Conservation (phyloP, 2,888 invertebrate genomes). For the Mermis nigrescens region DNA sequence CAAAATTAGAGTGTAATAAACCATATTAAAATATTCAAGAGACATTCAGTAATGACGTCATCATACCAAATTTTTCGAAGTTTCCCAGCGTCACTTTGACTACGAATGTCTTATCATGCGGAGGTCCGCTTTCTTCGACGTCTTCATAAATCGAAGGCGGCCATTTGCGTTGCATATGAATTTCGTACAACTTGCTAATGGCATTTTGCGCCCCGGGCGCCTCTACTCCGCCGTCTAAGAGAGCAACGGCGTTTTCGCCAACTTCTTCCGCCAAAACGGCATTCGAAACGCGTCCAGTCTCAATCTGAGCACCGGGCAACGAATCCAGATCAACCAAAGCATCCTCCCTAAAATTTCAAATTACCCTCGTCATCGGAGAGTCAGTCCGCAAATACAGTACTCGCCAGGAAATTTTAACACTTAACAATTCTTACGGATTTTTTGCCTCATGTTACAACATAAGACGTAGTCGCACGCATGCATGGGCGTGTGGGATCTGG, state of each 20-base stretch:
- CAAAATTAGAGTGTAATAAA: too few species aligned
- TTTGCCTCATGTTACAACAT: too few species aligned
- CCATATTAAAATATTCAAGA: too few species aligned
- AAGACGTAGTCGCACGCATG: too few species aligned
- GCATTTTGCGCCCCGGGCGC: slow-evolving; percentile 46
- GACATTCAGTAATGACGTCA: too few species aligned
- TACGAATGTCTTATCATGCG: slow-evolving; percentile 79
- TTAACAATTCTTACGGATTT: too few species aligned
- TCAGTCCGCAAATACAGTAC: too few species aligned
- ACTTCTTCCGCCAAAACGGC: background rate
- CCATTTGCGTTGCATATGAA: slow-evolving; percentile 87
- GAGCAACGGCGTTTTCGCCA: background rate
- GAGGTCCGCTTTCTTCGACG: slow-evolving; percentile 58
- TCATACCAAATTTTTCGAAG: slow-evolving; percentile 47
- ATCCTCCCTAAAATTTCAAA: background rate
- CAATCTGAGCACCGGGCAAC: background rate
- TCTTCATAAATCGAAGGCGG: slow-evolving; percentile 83
- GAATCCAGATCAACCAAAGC: background rate
- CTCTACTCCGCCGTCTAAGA: background rate
- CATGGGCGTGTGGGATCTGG: too few species aligned
- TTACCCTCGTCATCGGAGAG: too few species aligned
- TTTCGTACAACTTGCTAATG: slow-evolving; percentile 72
- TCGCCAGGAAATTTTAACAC: too few species aligned
- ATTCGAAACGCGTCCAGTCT: background rate
- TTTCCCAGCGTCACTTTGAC: slow-evolving; percentile 72